phyloP scores from a whole-genome alignment of 30 jellyfish, hydroid and myxozoan species.

The Morbakka virulenta region DNA sequence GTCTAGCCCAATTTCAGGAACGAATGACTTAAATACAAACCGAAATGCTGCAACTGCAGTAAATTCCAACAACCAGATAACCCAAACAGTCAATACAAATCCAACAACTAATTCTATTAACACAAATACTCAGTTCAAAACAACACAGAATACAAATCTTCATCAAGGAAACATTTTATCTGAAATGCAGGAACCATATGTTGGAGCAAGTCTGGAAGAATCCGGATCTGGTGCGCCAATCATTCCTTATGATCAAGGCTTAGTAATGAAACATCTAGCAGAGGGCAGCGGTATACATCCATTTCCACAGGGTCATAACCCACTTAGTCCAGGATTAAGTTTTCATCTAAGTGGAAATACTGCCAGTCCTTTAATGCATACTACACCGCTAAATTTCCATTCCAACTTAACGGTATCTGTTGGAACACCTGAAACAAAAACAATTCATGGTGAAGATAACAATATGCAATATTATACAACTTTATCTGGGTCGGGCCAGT shows the following conservation, averaged over 20 bases:
- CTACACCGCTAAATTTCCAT: conserved; percentile 27
- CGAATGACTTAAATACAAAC: background rate
- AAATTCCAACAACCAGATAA: background rate
- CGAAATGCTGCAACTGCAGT: background rate
- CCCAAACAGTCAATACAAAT: background rate
- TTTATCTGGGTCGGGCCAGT: background rate
- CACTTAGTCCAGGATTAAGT: background rate
- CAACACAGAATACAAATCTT: background rate
- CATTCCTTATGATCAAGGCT: background rate
- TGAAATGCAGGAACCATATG: background rate
- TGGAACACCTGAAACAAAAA: background rate
- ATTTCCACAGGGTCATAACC: background rate
- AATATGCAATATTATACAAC: background rate
- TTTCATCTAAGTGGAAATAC: background rate
- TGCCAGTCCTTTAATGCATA: background rate
- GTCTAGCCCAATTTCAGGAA: background rate
- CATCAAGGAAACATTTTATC: too few species aligned
- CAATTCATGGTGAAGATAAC: conserved; percentile 26
- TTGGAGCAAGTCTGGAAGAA: background rate
- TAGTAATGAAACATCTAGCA: background rate
- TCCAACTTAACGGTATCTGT: conserved; percentile 38
- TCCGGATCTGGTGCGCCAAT: background rate
- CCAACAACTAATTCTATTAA: background rate
- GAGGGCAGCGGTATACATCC: background rate
- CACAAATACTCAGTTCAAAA: background rate